These are phyloP conservation scores for Scomber colias DNA, from an alignment of 2,113 vertebrate genomes.

Conservation along the genomic window DNA sequence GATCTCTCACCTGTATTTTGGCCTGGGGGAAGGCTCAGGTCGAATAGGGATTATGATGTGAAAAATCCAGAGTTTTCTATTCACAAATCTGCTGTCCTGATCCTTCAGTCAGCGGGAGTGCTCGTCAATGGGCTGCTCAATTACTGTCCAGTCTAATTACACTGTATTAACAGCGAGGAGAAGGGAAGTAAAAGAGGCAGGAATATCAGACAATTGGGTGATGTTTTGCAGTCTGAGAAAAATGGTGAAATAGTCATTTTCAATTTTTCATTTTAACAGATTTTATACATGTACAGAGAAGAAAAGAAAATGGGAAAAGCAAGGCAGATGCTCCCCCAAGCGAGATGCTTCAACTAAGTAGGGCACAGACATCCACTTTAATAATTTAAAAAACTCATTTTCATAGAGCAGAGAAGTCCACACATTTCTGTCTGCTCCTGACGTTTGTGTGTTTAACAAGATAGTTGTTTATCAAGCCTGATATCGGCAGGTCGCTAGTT, in stretches of 20 bases:
- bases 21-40: neutral
- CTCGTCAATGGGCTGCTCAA: slow-evolving; percentile 53
- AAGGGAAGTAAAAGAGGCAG: slow-evolving; percentile 8
- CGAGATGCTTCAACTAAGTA: too few species aligned
- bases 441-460: too few species aligned
- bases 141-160: slow-evolving; percentile 67
- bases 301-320: neutral
- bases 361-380: too few species aligned
- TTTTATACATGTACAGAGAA: slow-evolving; percentile 15
- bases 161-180: slow-evolving; percentile 42
- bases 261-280: slow-evolving; percentile 20
- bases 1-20: neutral
- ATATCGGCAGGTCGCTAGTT: too few species aligned
- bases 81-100: slow-evolving; percentile 15
- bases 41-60: neutral
- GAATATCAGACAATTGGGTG: slow-evolving; percentile 16
- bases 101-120: slow-evolving; percentile 26
- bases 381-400: too few species aligned
- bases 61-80: neutral
- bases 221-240: slow-evolving; percentile 17
- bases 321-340: neutral
- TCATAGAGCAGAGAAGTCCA: too few species aligned
- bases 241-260: neutral
- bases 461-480: too few species aligned
- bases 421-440: too few species aligned